Base-by-base conservation (phyloP, 2,113 vertebrate species). In the Oryzias celebensis region DNA sequence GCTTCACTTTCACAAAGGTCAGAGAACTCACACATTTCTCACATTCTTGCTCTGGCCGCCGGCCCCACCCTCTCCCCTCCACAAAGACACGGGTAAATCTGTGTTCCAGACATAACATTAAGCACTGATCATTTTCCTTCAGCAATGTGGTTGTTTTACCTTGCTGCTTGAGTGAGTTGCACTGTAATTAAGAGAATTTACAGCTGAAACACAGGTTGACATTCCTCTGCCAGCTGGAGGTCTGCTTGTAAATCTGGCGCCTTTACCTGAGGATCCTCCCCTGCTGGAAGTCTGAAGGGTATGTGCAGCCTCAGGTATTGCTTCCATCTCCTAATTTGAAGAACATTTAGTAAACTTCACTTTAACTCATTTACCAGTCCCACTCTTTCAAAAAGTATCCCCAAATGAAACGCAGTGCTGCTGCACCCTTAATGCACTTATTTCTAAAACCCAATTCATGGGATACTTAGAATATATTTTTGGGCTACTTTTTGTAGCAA, bases 171-270 rank as follows among this genome's bases (percentile, higher is more conserved):
- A 88, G 83, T 80, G 58, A 76, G 84, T 80, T 83, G 75, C 87
- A 81, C 87, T 90, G 80, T 92, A 92, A 92, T 92, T 90, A 92
- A 75, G 78, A 78, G 81, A 68, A 83, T 91, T 87, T 88, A 87
- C 84, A 72, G 77, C 84, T 85, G 82, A 88, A 91, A 87, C 82
- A 86, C 83, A 86, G 88, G 84, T 71, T 84, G 85, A 82, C 88
- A 91, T 92, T 92, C 89, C 87, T 89, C 57, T 67, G 67, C 76
- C 88, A 92, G 90, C 88, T 89, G 90, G 85, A 89, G 82, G 85
- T 85, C 67, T 79, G 75, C 84, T 83, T 79, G 75, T 91, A 88
- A 90, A 90, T 81, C 73, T 85, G 58, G 54, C 66, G 84, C 78
- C 70, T 75, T 85, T 71, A 86, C 78, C 82, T 80, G 78, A 65